Evolutionary conservation across 2,888 invertebrate genomes (phyloP), one percentile per base, ranked within the genome.

Genomic region (Ophion slaviceki): DNA sequence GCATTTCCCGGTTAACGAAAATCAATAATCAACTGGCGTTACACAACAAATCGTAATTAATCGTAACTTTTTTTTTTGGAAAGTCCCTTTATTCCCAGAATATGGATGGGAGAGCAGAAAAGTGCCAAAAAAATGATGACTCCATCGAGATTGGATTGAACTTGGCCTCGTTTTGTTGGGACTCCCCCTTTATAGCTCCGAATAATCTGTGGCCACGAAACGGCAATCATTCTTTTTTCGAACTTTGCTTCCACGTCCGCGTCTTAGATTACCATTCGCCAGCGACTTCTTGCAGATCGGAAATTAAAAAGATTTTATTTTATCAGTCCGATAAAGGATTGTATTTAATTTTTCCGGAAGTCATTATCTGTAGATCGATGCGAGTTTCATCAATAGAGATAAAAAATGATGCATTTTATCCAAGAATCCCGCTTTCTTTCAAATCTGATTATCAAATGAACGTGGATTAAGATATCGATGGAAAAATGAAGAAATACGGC

Each of bases 1-100:
- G 47, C n/a, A 45, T 62, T 82, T 77, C 45, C 71, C 53, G 32
- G 28, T 59, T 40, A 14, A 45, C 10, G 7, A 62, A 47, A 75
- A 10, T 24, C 24, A 47, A 75, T 8, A n/a, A 75, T 75, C 5
- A 11, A 17, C 45, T 17, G 2, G 28, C 47, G 40, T 40, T 40
- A 40, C 8, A 7, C 40, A 8, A 40, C 40, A 40, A 40, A 40
- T 7, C 8, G 8, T 40, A 40, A 40, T 40, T 3, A 40, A 40
- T 40, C 40, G 40, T 40, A 40, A 40, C 0, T 40, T 40, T 40
- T 40, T 40, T 40, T 40, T 40, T 6, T 36, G 32, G 28, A 28
- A 40, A 40, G 6, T 36, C 36, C 6, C 0, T 3, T 36, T 36
- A 40, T 40, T 8, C 0, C 8, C 6, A 40, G 40, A 32, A 40